Evolutionary conservation across 30 jellyfish, hydroid and myxozoan species (phyloP).

Genomic region (Aurelia sp.): DNA sequence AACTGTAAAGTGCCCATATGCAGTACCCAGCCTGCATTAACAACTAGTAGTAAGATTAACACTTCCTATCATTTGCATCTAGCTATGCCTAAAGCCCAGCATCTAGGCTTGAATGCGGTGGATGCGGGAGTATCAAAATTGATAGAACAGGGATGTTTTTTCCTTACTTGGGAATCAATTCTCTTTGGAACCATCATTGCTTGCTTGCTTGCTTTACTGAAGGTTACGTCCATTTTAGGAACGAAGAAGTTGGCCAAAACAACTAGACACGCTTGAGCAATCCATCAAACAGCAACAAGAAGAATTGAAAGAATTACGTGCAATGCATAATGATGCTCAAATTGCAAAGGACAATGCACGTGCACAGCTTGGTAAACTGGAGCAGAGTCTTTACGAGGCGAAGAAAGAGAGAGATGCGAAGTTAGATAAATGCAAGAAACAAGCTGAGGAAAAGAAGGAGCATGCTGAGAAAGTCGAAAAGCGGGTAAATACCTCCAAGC

Average conservation of each 20-base stretch:
- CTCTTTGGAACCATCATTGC: too few species aligned
- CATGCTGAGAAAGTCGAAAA: slow-evolving; percentile 98
- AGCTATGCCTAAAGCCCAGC: too few species aligned
- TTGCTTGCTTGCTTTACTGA: too few species aligned
- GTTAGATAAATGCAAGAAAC: slow-evolving; percentile 90
- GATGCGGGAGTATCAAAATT: too few species aligned
- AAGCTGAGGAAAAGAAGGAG: slow-evolving; percentile 97
- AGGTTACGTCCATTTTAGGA: slow-evolving; percentile 49
- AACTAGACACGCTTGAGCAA: slow-evolving; percentile 88
- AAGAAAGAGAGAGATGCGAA: slow-evolving; percentile 91
- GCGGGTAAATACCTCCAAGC: slow-evolving; percentile 48
- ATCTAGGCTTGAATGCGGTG: too few species aligned
- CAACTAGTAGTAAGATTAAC: too few species aligned
- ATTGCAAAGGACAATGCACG: slow-evolving; percentile 96
- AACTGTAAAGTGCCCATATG: too few species aligned
- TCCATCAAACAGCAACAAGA: slow-evolving; percentile 89
- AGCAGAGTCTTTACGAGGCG: slow-evolving; percentile 93
- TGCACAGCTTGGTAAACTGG: slow-evolving; percentile 82
- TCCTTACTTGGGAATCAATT: too few species aligned
- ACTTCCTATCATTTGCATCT: too few species aligned
- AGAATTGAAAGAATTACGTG: slow-evolving; percentile 86
- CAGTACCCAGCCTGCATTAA: too few species aligned
- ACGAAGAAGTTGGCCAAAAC: slow-evolving; percentile 96
- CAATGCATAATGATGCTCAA: slow-evolving; percentile 97
- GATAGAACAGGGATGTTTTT: too few species aligned